Conservation (phyloP, 1,140 invertebrate genomes). For the Aethina tumida region DNA sequence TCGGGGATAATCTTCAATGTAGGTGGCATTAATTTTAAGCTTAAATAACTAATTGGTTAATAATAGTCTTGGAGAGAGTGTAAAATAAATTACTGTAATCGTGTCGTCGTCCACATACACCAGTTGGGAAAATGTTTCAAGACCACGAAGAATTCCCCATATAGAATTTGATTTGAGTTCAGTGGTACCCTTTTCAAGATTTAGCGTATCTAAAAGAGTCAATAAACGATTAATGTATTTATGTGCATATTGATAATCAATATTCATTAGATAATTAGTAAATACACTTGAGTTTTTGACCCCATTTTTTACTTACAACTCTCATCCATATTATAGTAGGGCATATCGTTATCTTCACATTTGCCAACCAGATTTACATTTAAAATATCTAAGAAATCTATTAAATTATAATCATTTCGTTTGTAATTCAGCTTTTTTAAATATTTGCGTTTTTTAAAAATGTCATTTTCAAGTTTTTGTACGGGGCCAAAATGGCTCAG, state of each 20-base stretch:
- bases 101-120: conserved; percentile 41
- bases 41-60: conserved; percentile 27
- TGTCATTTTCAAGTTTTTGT: conserved; percentile 23
- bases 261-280: too few relatives aligned
- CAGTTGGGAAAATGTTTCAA: conserved; percentile 72
- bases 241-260: too few relatives aligned
- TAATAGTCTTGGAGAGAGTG: too few relatives aligned
- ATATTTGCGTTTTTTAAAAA: too few relatives aligned
- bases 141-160: conserved; percentile 68
- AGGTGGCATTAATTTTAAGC: conserved; percentile 42
- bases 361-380: conserved; percentile 40
- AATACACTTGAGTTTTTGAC: too few relatives aligned
- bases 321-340: conserved; percentile 62
- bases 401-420: conserved; percentile 24
- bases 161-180: conserved; percentile 39
- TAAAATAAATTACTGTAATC: conserved; percentile 35
- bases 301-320: conserved; percentile 46
- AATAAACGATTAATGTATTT: conserved; percentile 5
- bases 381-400: conserved; percentile 38
- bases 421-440: conserved; percentile 17
- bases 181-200: conserved; percentile 24
- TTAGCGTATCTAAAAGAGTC: conserved; percentile 33
- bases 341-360: conserved; percentile 44
- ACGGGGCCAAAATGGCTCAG: neutral
- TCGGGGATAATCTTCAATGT: conserved; percentile 59